Base-by-base conservation (phyloP, 2,888 invertebrate genomes). In the Aporophyla nigra region DNA sequence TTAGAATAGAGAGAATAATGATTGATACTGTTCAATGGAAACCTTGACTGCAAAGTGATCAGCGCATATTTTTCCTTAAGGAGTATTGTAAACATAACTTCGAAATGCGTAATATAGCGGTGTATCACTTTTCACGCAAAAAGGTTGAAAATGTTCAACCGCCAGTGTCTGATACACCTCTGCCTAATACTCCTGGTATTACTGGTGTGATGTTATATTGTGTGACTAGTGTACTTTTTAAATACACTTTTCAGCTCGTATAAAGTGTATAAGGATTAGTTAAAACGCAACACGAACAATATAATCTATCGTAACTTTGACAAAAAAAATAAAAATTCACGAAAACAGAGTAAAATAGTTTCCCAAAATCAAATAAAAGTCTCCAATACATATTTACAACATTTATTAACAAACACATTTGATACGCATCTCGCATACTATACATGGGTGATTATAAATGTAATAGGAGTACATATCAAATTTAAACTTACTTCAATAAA, bases 331-430 rank as follows among this genome's bases (percentile, higher is more conserved):
- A 51, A 51, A 19, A 51, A 19, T 19, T 16, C 7, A 51, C 51
- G 19, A 51, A 2, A 19, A 5, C 6, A 7, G 19, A 19, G 51
- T 51, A 51, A 51, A 51, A 5, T 16, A 49, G 5, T 16, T 4
- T 16, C 5, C 49, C 16, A 51, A 51, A 19, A 21, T 19, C 51
- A 19, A 51, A 80, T 66, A 68, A 83, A 76, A 68, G 14, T 19
- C 46, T 21, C 4, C 10, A 66, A 58, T 61, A 77, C 74, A 86
- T 86, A 87, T 83, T 83, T 85, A 90, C 87, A 90, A 90, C 87
- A 89, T 90, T 91, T 90, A 91, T 89, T 91, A 88, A 90, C 88
- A 91, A 88, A 87, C 87, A 81, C 77, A 84, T 83, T 86, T 74
- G 66, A 85, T 81, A 78, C 70, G 46, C 66, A 66, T 62, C 51